These are phyloP conservation scores for Hemistola chrysoprasaria DNA, from an alignment of 2,888 invertebrate genomes.

Conservation along the genomic window DNA sequence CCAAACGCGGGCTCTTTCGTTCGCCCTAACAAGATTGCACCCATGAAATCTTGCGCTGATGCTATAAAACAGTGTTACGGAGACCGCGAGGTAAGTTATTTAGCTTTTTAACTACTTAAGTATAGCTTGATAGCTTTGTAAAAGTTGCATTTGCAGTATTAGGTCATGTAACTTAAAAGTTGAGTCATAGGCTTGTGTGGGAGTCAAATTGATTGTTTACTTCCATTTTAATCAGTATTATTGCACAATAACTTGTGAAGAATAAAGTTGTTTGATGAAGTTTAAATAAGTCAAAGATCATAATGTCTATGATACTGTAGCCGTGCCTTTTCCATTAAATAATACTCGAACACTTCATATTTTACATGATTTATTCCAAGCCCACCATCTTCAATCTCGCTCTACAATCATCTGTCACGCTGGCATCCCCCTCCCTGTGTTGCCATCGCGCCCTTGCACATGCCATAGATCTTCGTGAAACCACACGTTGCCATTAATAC, in stretches of 20 bases:
- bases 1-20: conserved; percentile 95
- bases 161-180: conserved; percentile 36
- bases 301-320: too few relatives aligned
- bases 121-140: conserved; percentile 1
- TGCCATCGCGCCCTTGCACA: too few relatives aligned
- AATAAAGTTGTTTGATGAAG: too few relatives aligned
- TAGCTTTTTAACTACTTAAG: conserved; percentile 4
- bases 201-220: conserved; percentile 7
- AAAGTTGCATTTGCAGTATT: conserved; percentile 19
- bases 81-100: conserved; percentile 63
- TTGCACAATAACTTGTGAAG: neutral
- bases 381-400: too few relatives aligned
- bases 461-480: too few relatives aligned
- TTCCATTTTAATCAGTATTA: neutral
- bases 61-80: conserved; percentile 84
- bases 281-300: too few relatives aligned
- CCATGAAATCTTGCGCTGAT: conserved; percentile 86
- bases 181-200: conserved; percentile 4
- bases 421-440: too few relatives aligned
- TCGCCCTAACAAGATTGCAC: conserved; percentile 89
- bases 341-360: too few relatives aligned
- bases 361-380: too few relatives aligned
- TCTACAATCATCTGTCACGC: too few relatives aligned
- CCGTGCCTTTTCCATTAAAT: too few relatives aligned
- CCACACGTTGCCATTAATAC: too few relatives aligned